A percentile compares a stretch with the other conserved stretches of the same genome.
Conservation (phyloP, 2,888 invertebrate species). For the Campoplex capitator region DNA sequence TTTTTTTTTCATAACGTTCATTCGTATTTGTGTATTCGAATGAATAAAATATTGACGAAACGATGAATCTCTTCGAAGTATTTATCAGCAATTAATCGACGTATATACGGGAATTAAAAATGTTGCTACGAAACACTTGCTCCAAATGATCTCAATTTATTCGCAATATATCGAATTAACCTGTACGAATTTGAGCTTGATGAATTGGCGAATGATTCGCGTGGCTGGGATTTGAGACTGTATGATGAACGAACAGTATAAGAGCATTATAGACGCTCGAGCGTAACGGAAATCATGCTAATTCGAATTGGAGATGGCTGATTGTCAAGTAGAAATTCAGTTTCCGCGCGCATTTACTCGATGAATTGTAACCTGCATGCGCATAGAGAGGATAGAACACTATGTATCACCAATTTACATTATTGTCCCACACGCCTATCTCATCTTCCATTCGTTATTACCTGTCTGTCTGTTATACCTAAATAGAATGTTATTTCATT, state of each 20-base stretch:
- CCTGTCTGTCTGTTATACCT: neutral
- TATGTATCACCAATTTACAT: conserved; percentile 24
- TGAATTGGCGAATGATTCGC: conserved; percentile 42
- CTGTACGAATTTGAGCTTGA: conserved; percentile 33
- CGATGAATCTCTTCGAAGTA: neutral
- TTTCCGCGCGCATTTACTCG: conserved; percentile 50
- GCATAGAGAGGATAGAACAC: neutral
- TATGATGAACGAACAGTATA: neutral
- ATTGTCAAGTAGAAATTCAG: conserved; percentile 58
- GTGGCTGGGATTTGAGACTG: neutral
- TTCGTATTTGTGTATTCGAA: neutral
- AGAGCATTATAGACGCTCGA: conserved; percentile 10
- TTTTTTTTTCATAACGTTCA: neutral
- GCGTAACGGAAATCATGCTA: conserved; percentile 48
- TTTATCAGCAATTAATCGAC: neutral
- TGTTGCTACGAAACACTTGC: conserved; percentile 15
- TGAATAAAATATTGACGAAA: neutral
- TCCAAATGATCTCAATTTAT: conserved; percentile 31
- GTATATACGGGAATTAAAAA: neutral
- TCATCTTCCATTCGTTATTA: conserved; percentile 9
- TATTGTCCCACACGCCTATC: conserved; percentile 1
- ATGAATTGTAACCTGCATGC: conserved; percentile 29
- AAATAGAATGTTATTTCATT: neutral
- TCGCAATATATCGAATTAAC: conserved; percentile 34
- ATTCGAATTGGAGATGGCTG: conserved; percentile 52